Evolutionary conservation across 2,888 invertebrate species (phyloP).

Genomic region (Elegia similella): DNA sequence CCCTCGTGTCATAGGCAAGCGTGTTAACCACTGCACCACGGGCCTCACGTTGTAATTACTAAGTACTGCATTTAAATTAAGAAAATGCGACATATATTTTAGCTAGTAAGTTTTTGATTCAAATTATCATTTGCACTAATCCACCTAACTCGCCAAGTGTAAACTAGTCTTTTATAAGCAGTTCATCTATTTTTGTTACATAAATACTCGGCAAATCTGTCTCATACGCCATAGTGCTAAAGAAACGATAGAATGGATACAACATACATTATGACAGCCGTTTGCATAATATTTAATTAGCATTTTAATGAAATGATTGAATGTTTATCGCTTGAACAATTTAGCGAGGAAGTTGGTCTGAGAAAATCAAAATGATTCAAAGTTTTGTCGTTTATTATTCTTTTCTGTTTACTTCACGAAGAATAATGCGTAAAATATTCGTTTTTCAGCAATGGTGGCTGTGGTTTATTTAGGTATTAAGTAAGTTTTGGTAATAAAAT

Average conservation of each 20-base stretch:
- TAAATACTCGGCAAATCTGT: constrained; percentile 29
- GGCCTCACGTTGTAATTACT: too few species aligned
- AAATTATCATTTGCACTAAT: too few species aligned
- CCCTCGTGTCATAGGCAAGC: too few species aligned
- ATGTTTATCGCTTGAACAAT: not conserved
- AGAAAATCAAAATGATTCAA: not conserved
- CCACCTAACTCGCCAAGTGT: too few species aligned
- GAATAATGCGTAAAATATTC: too few species aligned
- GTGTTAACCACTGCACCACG: too few species aligned
- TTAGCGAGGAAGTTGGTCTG: not conserved
- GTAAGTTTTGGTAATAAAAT: too few species aligned
- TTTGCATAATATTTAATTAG: constrained; percentile 10
- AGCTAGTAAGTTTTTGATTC: too few species aligned
- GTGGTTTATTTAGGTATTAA: too few species aligned
- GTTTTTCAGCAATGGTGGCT: too few species aligned
- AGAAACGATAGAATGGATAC: constrained; percentile 16
- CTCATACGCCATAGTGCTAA: constrained; percentile 18
- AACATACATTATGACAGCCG: not conserved
- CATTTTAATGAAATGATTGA: constrained; percentile 11
- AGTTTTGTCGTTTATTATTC: not conserved
- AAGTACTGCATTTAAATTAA: too few species aligned
- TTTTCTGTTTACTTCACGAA: not conserved
- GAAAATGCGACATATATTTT: too few species aligned
- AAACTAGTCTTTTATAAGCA: not conserved
- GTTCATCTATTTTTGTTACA: constrained; percentile 19